These are phyloP conservation scores for Drosophila aff. DNA, from an alignment of 1,140 invertebrate species.

Conservation along the genomic window DNA sequence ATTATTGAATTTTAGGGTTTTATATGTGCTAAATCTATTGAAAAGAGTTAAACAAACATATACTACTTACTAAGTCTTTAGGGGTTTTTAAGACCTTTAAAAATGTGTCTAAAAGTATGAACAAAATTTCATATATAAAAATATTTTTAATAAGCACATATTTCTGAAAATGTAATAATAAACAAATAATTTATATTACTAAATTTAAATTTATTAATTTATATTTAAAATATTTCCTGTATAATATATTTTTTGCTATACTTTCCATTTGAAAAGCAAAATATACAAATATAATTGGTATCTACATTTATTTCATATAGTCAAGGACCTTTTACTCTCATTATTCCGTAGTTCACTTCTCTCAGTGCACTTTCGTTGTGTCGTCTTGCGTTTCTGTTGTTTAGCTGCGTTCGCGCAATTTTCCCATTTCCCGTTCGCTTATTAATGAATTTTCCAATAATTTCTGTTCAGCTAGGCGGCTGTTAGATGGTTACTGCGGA, in stretches of 20 bases:
- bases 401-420: slow-evolving; percentile 66
- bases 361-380: slow-evolving; percentile 1
- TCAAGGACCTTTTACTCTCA: accelerated
- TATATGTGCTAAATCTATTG: too few species aligned
- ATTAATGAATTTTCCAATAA: slow-evolving; percentile 80
- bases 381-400: slow-evolving; percentile 49
- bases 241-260: neutral
- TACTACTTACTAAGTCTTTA: too few species aligned
- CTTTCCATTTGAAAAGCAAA: neutral
- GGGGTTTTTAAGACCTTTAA: too few species aligned
- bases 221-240: neutral
- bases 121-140: too few species aligned
- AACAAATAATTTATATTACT: too few species aligned
- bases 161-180: too few species aligned
- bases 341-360: neutral
- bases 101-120: too few species aligned
- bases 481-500: slow-evolving; percentile 20
- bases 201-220: neutral
- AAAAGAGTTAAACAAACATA: too few species aligned
- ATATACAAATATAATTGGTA: neutral
- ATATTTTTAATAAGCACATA: too few species aligned
- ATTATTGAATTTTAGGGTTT: neutral
- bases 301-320: neutral
- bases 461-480: slow-evolving; percentile 40
- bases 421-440: slow-evolving; percentile 68